A percentile compares a stretch with the other conserved stretches of the same genome.
phyloP scores from a whole-genome alignment of 2,113 vertebrate genomes.

The Zosterops pallidus region DNA sequence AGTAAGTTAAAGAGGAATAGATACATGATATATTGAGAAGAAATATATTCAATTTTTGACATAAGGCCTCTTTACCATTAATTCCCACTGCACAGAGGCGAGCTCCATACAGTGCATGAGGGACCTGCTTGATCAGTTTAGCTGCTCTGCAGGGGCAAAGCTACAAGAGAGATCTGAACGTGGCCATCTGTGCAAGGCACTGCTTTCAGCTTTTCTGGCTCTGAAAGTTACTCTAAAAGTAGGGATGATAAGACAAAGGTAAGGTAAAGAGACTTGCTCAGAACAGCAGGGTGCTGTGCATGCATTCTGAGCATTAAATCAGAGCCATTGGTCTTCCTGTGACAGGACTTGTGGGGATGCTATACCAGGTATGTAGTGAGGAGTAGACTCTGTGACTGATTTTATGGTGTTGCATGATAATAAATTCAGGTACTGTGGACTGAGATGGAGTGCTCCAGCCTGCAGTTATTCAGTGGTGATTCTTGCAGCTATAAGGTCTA shows the following conservation, averaged over 20 bases:
- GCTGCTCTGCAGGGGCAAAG: neutral
- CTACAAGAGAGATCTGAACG: accelerated
- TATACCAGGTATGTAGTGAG: accelerated
- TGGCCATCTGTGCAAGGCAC: neutral
- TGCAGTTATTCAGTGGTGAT: neutral
- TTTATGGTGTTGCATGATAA: accelerated
- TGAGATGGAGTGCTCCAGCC: neutral
- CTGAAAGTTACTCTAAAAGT: neutral
- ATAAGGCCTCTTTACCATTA: neutral
- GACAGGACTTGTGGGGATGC: neutral
- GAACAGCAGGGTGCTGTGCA: neutral
- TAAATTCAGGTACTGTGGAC: neutral
- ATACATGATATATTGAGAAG: neutral
- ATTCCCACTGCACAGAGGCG: neutral
- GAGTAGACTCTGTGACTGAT: neutral
- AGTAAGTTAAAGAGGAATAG: neutral
- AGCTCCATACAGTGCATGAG: neutral
- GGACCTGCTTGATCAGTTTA: neutral
- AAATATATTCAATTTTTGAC: neutral
- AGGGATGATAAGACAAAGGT: neutral
- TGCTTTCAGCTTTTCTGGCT: neutral
- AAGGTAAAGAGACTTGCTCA: neutral
- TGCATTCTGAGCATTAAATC: neutral
- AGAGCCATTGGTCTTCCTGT: neutral
- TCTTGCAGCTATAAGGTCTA: neutral